Evolutionary conservation across 1,140 invertebrate species (phyloP).

Genomic region (Drosophila bifasciata): DNA sequence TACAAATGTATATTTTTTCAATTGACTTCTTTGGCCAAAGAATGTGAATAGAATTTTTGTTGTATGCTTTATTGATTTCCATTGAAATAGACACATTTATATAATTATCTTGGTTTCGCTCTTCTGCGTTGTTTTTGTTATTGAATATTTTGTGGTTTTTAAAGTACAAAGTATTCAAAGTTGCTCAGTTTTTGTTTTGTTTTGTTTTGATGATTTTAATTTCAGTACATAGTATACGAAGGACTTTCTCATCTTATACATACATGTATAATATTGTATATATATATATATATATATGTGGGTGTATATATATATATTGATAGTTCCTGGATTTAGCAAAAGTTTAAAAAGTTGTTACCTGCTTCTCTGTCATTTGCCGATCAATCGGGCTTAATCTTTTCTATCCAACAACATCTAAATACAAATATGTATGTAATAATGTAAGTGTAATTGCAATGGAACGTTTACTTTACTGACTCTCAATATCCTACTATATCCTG

Average conservation of each 20-base stretch:
- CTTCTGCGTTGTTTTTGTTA: constrained; percentile 36
- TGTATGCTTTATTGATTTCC: constrained; percentile 78
- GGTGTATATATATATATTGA: constrained; percentile 49
- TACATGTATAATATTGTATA: constrained; percentile 17
- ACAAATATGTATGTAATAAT: constrained; percentile 63
- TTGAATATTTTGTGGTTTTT: constrained; percentile 52
- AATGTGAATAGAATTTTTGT: constrained; percentile 19
- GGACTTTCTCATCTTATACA: constrained; percentile 73
- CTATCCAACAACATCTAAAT: constrained; percentile 72
- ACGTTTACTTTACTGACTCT: constrained; percentile 63
- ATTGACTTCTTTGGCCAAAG: background rate
- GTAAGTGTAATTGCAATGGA: constrained; percentile 72
- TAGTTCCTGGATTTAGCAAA: constrained; percentile 66
- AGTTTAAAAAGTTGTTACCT: constrained; percentile 66
- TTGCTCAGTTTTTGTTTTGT: constrained; percentile 45
- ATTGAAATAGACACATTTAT: constrained; percentile 81
- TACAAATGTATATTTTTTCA: too few relatives aligned
- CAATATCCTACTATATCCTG: constrained; percentile 32
- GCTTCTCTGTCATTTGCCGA: constrained; percentile 14
- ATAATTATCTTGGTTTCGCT: constrained; percentile 63
- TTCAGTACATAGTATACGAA: constrained; percentile 82
- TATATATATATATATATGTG: constrained; percentile 44
- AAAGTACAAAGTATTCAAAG: constrained; percentile 81
- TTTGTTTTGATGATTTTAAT: constrained; percentile 66
- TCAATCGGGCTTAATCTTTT: constrained; percentile 31